Percentiles rank a stretch among this genome's conserved stretches.
These are phyloP conservation scores for Carabus problematicus DNA, from an alignment of 2,888 invertebrate species.

Conservation along the genomic window DNA sequence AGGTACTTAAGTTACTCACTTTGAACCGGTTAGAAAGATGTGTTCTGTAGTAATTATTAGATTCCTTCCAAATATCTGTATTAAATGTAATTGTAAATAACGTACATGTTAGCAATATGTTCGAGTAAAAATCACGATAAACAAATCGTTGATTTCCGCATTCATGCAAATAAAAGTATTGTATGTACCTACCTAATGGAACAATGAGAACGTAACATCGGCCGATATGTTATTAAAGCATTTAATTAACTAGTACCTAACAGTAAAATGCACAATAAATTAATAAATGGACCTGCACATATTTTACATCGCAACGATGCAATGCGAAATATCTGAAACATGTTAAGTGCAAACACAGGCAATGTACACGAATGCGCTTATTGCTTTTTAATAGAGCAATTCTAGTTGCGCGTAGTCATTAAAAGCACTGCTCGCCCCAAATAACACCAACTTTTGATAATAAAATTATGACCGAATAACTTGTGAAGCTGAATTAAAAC, in stretches of 20 bases:
- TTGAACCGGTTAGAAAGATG: too few species aligned
- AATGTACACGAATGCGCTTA: constrained; percentile 35
- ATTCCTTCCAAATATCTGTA: too few species aligned
- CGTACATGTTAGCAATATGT: too few species aligned
- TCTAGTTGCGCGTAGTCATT: constrained; percentile 35
- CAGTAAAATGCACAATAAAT: constrained; percentile 30
- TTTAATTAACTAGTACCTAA: constrained; percentile 35
- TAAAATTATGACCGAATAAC: constrained; percentile 32
- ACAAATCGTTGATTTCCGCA: too few species aligned
- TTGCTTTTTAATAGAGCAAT: constrained; percentile 40
- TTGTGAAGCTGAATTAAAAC: constrained; percentile 30
- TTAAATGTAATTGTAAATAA: too few species aligned
- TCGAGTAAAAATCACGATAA: too few species aligned
- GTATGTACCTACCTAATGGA: too few species aligned
- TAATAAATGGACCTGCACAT: constrained; percentile 22
- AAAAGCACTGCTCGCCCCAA: constrained; percentile 30
- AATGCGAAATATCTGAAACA: constrained; percentile 29
- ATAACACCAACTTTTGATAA: constrained; percentile 40
- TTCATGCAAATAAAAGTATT: too few species aligned
- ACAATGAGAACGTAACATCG: not conserved
- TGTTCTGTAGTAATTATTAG: too few species aligned
- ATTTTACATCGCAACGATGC: constrained; percentile 32
- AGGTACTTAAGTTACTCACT: too few species aligned
- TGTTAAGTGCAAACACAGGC: constrained; percentile 15
- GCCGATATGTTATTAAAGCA: constrained; percentile 3